Evolutionary conservation across 2,113 vertebrate genomes (phyloP).

Genomic region (Ammodramus savannarum): DNA sequence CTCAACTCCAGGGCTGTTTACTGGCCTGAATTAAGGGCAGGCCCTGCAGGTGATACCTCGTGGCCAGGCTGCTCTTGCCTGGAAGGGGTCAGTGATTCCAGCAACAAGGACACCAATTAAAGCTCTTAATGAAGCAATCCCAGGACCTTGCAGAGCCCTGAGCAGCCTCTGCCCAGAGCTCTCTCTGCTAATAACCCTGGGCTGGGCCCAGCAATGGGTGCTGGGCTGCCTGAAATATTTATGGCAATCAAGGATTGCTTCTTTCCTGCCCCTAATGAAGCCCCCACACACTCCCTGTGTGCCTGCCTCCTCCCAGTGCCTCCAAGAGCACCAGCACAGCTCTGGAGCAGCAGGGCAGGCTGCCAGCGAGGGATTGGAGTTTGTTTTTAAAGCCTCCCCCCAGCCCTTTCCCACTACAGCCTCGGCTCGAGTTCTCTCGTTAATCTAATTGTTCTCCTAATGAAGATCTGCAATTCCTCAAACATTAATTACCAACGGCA

Average conservation of each 20-base stretch:
- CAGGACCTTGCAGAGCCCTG: not conserved
- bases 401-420: constrained; percentile 10
- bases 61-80: not conserved
- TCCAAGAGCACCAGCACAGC: not conserved
- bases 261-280: not conserved
- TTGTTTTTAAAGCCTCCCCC: constrained; percentile 10
- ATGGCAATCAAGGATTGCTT: not conserved
- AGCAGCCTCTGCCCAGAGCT: not conserved
- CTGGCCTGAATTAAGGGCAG: not conserved
- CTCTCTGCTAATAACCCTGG: not conserved
- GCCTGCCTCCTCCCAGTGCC: not conserved
- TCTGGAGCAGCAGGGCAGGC: not conserved
- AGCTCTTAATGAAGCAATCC: not conserved
- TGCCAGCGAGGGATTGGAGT: not conserved
- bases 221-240: not conserved
- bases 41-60: not conserved
- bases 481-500: constrained; percentile 64
- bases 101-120: constrained; percentile 17
- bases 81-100: not conserved
- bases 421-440: constrained; percentile 33
- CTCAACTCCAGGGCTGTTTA: not conserved
- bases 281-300: rapidly evolving
- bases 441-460: constrained; percentile 68
- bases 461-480: constrained; percentile 69
- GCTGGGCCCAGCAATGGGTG: rapidly evolving